Conservation (phyloP, 2,888 invertebrate species). For the Galerucella calmariensis region DNA sequence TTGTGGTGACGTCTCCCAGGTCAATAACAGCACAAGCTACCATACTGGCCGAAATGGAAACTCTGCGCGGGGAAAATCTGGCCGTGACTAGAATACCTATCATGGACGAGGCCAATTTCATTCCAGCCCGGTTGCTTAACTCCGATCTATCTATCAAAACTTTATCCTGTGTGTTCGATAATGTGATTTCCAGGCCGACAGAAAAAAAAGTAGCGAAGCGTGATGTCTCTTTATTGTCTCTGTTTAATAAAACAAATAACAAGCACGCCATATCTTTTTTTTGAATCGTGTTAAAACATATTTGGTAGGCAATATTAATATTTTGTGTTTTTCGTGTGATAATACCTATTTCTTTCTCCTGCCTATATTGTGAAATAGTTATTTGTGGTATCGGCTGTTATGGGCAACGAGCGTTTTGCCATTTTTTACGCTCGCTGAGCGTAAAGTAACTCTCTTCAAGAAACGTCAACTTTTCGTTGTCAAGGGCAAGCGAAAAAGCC, state of each 20-base stretch:
- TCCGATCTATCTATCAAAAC: constrained; percentile 58
- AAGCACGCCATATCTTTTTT: not conserved
- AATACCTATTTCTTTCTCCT: no score
- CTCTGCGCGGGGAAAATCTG: constrained; percentile 38
- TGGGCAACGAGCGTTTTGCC: no score
- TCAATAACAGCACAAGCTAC: constrained; percentile 51
- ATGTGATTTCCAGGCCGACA: constrained; percentile 51
- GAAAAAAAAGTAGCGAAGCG: constrained; percentile 5
- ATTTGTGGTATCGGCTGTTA: no score
- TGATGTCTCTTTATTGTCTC: constrained; percentile 1
- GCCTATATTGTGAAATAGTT: no score
- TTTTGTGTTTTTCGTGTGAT: not conserved
- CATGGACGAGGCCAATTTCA: constrained; percentile 31
- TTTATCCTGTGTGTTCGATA: constrained; percentile 56
- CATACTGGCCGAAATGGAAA: constrained; percentile 47
- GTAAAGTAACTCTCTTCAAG: no score
- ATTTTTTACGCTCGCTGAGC: no score
- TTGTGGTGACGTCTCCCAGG: constrained; percentile 56
- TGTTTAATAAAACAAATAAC: not conserved
- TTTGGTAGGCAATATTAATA: not conserved
- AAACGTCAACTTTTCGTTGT: no score
- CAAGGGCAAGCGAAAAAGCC: no score
- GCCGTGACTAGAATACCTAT: constrained; percentile 54
- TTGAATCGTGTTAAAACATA: not conserved
- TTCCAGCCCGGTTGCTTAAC: constrained; percentile 43